Percentiles rank a stretch among this genome's conserved stretches.
Conservation (phyloP, 1,140 invertebrate species). For the Drosophila suzukii region DNA sequence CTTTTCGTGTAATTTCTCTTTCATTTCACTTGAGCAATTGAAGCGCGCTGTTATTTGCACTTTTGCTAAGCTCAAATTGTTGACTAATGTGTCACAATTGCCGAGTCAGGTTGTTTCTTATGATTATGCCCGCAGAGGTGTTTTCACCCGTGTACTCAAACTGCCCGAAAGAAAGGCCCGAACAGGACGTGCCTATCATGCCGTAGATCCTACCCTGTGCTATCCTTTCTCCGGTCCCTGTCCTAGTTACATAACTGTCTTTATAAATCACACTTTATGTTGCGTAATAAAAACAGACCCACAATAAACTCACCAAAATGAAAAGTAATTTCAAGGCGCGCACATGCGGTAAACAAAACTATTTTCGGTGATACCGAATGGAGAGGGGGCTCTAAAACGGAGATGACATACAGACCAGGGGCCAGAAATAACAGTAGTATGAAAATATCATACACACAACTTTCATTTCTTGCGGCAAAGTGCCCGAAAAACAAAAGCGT, state of each 20-base stretch:
- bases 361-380: slow-evolving; percentile 4
- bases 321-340: slow-evolving; percentile 80
- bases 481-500: slow-evolving; percentile 67
- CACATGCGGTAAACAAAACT: slow-evolving; percentile 73
- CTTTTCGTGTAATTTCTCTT: slow-evolving; percentile 81
- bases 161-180: slow-evolving; percentile 2
- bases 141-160: slow-evolving; percentile 56
- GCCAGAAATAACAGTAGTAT: slow-evolving; percentile 76
- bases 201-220: slow-evolving; percentile 5
- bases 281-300: slow-evolving; percentile 63
- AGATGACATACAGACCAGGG: slow-evolving; percentile 54
- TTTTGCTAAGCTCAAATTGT: slow-evolving; percentile 83
- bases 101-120: slow-evolving; percentile 65
- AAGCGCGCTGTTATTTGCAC: slow-evolving; percentile 81
- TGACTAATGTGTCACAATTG: slow-evolving; percentile 84
- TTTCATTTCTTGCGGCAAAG: slow-evolving; percentile 78
- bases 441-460: slow-evolving; percentile 75
- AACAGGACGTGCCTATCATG: slow-evolving; percentile 59
- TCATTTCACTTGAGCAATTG: slow-evolving; percentile 84
- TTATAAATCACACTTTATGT: slow-evolving; percentile 64
- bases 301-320: slow-evolving; percentile 73
- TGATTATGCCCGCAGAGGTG: slow-evolving; percentile 29
- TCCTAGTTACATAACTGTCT: slow-evolving; percentile 53
- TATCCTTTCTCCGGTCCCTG: slow-evolving; percentile 10
- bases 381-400: slow-evolving; percentile 28